Evolutionary conservation across 1,140 invertebrate species (phyloP).

Genomic region (Sycophaga agraensis): DNA sequence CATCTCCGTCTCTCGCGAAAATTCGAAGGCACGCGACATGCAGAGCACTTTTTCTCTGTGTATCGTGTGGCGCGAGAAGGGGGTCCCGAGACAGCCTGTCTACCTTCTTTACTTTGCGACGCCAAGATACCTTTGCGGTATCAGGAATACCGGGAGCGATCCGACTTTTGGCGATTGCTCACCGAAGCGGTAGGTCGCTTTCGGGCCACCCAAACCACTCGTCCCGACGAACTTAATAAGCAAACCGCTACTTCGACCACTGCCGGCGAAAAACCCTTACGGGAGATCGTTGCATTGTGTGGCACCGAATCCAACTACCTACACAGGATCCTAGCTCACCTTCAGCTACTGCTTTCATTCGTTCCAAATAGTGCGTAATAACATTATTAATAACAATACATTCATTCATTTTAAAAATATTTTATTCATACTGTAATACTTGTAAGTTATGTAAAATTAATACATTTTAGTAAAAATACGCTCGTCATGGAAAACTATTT

Average conservation of each 20-base stretch:
- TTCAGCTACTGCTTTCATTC: slow-evolving; percentile 38
- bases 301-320: slow-evolving; percentile 38
- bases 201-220: neutral
- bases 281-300: slow-evolving; percentile 34
- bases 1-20: slow-evolving; percentile 38
- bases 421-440: neutral
- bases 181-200: slow-evolving; percentile 21
- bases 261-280: slow-evolving; percentile 30
- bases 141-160: slow-evolving; percentile 37
- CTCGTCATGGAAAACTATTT: too few relatives aligned
- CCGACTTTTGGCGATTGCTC: slow-evolving; percentile 41
- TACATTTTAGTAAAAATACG: neutral
- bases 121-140: slow-evolving; percentile 35
- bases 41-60: slow-evolving; percentile 29
- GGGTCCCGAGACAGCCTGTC: slow-evolving; percentile 16
- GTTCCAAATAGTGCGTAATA: slow-evolving; percentile 31
- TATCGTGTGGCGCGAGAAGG: slow-evolving; percentile 40
- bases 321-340: slow-evolving; percentile 36
- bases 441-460: neutral
- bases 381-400: neutral
- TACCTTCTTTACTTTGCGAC: slow-evolving; percentile 30
- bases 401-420: neutral
- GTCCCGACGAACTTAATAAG: neutral
- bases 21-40: slow-evolving; percentile 34
- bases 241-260: neutral